phyloP scores from a whole-genome alignment of 2,113 vertebrate species.

The Carlito syrichta region DNA sequence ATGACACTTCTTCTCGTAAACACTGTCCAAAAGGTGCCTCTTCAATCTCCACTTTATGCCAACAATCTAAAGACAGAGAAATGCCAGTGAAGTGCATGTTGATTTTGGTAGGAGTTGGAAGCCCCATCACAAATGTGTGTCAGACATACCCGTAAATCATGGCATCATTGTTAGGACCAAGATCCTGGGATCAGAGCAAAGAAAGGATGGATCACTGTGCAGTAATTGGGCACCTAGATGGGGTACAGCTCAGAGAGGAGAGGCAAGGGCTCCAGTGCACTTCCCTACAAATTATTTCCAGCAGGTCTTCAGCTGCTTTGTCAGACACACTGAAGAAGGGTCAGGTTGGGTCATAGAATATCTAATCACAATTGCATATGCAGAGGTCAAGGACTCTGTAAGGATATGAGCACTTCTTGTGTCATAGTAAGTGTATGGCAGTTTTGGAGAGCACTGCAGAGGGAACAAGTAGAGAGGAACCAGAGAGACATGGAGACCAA shows the following conservation, averaged over 20 bases:
- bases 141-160: neutral
- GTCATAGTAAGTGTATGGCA: neutral
- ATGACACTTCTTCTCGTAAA: neutral
- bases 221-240: no score
- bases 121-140: neutral
- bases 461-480: neutral
- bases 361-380: neutral
- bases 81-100: no score
- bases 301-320: no score
- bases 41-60: neutral
- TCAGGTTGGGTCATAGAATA: neutral
- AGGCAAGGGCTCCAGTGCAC: no score
- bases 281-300: no score
- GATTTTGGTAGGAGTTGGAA: neutral
- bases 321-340: neutral
- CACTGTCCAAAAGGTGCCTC: neutral
- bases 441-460: accelerated
- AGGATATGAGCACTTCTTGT: neutral
- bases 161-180: neutral
- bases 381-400: neutral
- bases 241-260: no score
- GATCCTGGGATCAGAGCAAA: no score
- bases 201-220: neutral
- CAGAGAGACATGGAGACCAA: accelerated
- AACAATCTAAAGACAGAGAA: neutral